A percentile compares a stretch with the other conserved stretches of the same genome.
Evolutionary conservation across 2,797 vertebrate species (phyloP).

Genomic region (Chaetophractus vellerosus): DNA sequence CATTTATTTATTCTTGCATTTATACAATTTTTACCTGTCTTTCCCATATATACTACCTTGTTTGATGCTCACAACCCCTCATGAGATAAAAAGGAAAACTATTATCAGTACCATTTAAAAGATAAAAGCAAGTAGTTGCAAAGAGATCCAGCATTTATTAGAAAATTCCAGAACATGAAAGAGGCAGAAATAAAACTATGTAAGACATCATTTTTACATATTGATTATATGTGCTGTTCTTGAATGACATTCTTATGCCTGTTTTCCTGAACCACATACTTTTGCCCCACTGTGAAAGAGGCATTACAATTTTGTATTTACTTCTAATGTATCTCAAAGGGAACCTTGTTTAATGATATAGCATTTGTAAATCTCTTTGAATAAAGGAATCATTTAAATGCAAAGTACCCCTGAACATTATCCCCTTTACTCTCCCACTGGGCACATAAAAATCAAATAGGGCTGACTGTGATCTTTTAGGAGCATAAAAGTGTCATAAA

Average conservation of each 20-base stretch:
- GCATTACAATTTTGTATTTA: conserved; percentile 73
- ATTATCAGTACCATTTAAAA: background rate
- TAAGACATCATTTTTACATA: background rate
- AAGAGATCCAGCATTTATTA: conserved; percentile 18
- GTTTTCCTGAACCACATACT: conserved; percentile 44
- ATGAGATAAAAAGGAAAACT: background rate
- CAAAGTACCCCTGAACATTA: conserved; percentile 77
- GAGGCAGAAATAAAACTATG: background rate
- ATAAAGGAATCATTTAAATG: conserved; percentile 83
- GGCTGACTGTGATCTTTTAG: conserved; percentile 78
- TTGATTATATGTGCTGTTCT: conserved; percentile 40
- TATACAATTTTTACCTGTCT: background rate
- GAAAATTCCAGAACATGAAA: conserved; percentile 3
- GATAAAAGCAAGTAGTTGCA: conserved; percentile 6
- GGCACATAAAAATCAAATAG: conserved; percentile 76
- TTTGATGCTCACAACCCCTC: conserved; percentile 2
- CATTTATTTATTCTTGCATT: background rate
- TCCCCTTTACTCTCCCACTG: conserved; percentile 70
- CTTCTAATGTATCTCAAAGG: conserved; percentile 79
- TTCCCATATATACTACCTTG: background rate
- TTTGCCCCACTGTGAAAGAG: conserved; percentile 64
- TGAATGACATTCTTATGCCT: conserved; percentile 37
- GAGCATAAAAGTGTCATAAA: conserved; percentile 67
- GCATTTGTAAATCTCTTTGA: conserved; percentile 82
- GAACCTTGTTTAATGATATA: conserved; percentile 78